Evolutionary conservation across 2,797 vertebrate species (phyloP).

Genomic region (Diceros bicornis): DNA sequence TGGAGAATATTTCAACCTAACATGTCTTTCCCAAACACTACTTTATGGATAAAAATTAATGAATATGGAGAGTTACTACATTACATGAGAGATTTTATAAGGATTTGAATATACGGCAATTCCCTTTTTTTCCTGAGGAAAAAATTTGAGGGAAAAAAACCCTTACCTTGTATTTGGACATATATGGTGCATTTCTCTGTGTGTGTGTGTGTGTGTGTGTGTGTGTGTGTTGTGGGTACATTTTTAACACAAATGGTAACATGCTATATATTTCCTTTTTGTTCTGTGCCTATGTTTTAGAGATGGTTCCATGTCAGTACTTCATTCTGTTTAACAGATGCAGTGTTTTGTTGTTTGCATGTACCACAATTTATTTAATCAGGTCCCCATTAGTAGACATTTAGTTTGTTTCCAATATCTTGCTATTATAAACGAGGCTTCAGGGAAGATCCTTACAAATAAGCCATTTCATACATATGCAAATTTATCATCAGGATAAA

Average conservation of each 20-base stretch:
- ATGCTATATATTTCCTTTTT: background rate
- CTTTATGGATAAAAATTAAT: constrained; percentile 45
- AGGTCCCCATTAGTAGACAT: background rate
- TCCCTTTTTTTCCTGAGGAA: background rate
- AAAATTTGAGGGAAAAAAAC: background rate
- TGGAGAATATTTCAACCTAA: background rate
- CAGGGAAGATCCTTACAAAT: constrained; percentile 13
- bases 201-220: constrained; percentile 38
- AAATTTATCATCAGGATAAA: constrained; percentile 30
- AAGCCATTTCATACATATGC: background rate
- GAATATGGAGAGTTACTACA: constrained; percentile 2
- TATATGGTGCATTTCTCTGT: background rate
- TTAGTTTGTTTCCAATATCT: constrained; percentile 44
- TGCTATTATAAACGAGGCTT: constrained; percentile 45
- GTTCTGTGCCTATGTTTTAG: background rate
- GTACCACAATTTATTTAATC: background rate
- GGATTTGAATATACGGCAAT: background rate
- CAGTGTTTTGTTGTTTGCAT: background rate
- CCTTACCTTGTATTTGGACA: background rate
- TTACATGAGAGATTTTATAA: constrained; percentile 3
- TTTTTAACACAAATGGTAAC: constrained; percentile 42
- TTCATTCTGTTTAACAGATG: constrained; percentile 5
- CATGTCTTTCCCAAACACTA: background rate
- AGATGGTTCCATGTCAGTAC: background rate
- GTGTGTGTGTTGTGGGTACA: background rate